phyloP scores from a whole-genome alignment of 1,140 invertebrate genomes.

The Sipha flava region DNA sequence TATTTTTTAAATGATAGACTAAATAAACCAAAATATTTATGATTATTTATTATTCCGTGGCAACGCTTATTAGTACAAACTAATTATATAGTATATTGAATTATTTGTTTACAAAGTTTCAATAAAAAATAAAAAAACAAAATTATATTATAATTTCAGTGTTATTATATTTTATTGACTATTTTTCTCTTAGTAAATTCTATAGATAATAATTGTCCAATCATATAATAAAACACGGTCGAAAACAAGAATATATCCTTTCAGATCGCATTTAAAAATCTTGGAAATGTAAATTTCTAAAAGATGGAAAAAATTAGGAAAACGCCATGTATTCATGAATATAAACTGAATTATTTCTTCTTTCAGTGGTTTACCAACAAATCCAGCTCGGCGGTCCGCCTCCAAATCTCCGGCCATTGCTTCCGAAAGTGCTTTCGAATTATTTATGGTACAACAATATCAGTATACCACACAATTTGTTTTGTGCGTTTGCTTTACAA shows the following conservation, averaged over 20 bases:
- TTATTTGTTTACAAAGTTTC: no score
- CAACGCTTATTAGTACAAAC: no score
- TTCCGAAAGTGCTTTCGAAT: not conserved
- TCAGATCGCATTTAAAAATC: not conserved
- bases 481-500: not conserved
- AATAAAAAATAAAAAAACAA: no score
- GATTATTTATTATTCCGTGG: not conserved
- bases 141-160: no score
- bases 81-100: no score
- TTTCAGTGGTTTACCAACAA: not conserved
- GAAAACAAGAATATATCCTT: no score
- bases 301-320: no score
- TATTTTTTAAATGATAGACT: not conserved
- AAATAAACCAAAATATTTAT: not conserved
- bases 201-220: no score
- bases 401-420: not conserved
- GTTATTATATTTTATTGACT: no score
- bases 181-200: no score
- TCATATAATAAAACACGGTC: no score
- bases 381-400: not conserved
- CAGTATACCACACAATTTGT: not conserved
- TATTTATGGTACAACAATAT: constrained; percentile 12
- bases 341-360: constrained; percentile 4
- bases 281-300: not conserved
- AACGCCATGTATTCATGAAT: not conserved